Evolutionary conservation across 2,888 invertebrate genomes (phyloP).

Genomic region (Bombylius major): DNA sequence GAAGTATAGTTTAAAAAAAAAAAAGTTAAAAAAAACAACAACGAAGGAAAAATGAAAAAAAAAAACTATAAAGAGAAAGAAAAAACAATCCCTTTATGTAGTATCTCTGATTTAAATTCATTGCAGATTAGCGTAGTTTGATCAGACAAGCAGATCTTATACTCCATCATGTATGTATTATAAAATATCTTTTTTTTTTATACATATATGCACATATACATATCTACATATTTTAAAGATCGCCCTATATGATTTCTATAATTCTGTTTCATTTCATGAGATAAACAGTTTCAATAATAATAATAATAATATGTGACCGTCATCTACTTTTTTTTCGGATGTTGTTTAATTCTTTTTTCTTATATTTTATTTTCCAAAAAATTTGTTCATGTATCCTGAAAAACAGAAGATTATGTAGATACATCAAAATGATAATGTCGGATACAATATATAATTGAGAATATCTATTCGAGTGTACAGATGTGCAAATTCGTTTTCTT

Average conservation of each 20-base stretch:
- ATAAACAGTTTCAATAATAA: neutral
- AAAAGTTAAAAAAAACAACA: neutral
- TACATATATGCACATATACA: no score
- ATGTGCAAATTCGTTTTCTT: neutral
- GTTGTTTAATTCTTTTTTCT: neutral
- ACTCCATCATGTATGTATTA: neutral
- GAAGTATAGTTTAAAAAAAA: neutral
- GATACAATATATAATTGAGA: no score
- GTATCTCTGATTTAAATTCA: constrained; percentile 13
- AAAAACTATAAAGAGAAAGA: neutral
- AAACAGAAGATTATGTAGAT: no score
- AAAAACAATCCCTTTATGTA: neutral
- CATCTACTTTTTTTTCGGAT: neutral
- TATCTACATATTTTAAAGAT: neutral
- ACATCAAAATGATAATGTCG: no score
- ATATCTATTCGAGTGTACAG: no score
- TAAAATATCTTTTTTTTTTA: neutral
- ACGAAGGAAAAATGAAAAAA: neutral
- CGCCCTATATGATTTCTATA: neutral
- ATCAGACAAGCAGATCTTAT: constrained; percentile 14
- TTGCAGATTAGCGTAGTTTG: constrained; percentile 15
- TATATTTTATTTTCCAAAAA: neutral
- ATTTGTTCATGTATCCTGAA: no score
- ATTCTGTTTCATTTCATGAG: neutral
- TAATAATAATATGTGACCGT: neutral